These are phyloP conservation scores for Erythrocercus mccallii DNA, from an alignment of 2,113 vertebrate species.

Conservation along the genomic window DNA sequence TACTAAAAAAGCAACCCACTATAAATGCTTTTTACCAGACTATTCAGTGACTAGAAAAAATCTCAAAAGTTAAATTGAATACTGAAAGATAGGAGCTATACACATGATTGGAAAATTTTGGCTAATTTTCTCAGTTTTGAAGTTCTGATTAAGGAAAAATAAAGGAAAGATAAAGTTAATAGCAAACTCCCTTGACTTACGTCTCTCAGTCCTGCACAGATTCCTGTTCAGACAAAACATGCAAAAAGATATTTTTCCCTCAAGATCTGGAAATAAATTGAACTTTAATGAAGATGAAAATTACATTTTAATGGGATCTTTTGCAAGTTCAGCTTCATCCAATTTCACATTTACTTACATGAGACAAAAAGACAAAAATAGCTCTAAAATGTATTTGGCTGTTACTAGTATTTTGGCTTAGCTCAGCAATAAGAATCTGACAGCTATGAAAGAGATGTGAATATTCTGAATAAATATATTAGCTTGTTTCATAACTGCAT, in stretches of 20 bases:
- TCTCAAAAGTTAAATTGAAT: not conserved
- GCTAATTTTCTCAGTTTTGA: not conserved
- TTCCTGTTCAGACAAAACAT: not conserved
- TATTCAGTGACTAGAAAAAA: not conserved
- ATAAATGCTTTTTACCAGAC: not conserved
- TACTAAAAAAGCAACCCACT: not conserved
- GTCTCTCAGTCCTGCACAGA: not conserved
- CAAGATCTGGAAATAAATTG: not conserved
- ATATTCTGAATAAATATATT: not conserved
- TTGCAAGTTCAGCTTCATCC: not conserved
- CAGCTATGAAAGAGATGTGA: not conserved
- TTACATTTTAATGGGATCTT: not conserved
- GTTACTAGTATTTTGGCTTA: not conserved
- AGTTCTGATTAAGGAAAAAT: not conserved
- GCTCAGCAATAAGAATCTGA: not conserved
- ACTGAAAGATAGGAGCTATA: not conserved
- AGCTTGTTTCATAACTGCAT: not conserved
- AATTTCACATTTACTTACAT: not conserved
- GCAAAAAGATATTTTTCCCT: not conserved
- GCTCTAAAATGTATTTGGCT: not conserved
- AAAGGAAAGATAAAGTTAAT: not conserved
- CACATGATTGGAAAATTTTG: not conserved
- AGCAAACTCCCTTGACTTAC: not conserved
- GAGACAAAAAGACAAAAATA: not conserved
- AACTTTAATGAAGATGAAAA: not conserved